Evolutionary conservation across 2,113 vertebrate genomes (phyloP).

Genomic region (Phoenicopterus ruber): DNA sequence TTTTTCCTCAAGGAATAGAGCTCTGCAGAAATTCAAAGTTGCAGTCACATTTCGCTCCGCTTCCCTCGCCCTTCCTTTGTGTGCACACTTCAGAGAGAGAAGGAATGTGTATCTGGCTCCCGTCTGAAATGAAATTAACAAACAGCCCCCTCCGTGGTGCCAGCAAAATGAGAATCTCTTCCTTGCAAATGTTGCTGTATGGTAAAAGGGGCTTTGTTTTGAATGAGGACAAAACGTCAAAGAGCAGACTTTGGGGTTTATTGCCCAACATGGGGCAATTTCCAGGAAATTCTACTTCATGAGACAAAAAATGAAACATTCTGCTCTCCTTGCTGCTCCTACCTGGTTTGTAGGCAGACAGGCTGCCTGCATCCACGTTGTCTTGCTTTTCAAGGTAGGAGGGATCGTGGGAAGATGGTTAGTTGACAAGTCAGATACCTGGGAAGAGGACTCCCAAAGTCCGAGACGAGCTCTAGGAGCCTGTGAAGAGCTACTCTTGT

Average conservation of each 20-base stretch:
- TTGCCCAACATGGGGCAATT: not conserved
- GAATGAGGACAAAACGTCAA: not conserved
- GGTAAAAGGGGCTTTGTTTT: not conserved
- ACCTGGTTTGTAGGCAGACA: not conserved
- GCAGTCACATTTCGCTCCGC: not conserved
- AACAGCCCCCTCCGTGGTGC: not conserved
- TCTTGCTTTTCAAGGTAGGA: not conserved
- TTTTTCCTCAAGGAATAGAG: not conserved
- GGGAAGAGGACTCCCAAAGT: not conserved
- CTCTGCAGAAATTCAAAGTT: not conserved
- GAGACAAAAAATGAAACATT: not conserved
- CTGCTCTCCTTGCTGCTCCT: not conserved
- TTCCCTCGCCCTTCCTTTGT: not conserved
- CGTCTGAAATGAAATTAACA: not conserved
- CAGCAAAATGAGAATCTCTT: not conserved
- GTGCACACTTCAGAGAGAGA: not conserved
- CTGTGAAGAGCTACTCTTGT: not conserved
- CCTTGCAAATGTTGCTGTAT: not conserved
- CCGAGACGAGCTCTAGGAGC: not conserved
- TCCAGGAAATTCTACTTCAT: not conserved
- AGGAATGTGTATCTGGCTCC: not conserved
- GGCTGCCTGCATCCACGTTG: not conserved
- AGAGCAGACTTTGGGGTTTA: not conserved
- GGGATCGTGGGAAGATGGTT: not conserved
- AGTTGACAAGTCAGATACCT: not conserved